Base-by-base conservation (phyloP, 2,888 invertebrate genomes). In the Macropis europaea region DNA sequence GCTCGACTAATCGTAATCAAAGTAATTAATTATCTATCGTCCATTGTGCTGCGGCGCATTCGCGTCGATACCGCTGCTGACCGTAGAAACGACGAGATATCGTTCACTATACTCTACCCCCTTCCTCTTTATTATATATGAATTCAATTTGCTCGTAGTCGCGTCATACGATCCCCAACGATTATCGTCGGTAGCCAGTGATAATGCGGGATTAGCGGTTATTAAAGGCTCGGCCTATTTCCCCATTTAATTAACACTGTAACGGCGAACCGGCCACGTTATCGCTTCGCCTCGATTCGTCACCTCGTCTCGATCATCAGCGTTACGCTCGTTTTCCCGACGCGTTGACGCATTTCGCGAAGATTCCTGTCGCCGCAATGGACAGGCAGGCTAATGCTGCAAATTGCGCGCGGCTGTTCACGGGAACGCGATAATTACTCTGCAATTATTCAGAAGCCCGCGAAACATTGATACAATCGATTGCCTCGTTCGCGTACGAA, bases 11-110 rank as follows among this genome's bases (percentile, higher is more conserved):
- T 74, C 60, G 63, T 66, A 68, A 77, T 77, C 66, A 54, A 66
- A 77, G 61, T 75, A 79, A 81, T 79, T 82, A 82, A 79, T 79
- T 82, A 68, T 34, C 47, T 28, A 48, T 24, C 53, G 34, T 22
- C 19, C 54, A 38, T 22, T 32, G 34, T 24, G 24, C 22, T 50
- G 40, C 3, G 28, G 42, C 47, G 32, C 13, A 30, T 59, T 45
- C 47, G n/a, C 59, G 19, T 32, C 63, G 38, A 50, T 52, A 36
- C 19, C 56, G n/a, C 53, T 28, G 26, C 53, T 28, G 26, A 40
- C 32, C 22, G 34, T 32, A 9, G 30, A 34, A 59, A 59, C 42
- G 32, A 45, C 48, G 57, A 48, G 32, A 53, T 69, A 53, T 64
- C 56, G 43, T 13, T 24, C 50, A 11, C 32, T 6, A 5, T 15